Conservation (phyloP, 2,113 vertebrate genomes). For the Ascaphus truei region DNA sequence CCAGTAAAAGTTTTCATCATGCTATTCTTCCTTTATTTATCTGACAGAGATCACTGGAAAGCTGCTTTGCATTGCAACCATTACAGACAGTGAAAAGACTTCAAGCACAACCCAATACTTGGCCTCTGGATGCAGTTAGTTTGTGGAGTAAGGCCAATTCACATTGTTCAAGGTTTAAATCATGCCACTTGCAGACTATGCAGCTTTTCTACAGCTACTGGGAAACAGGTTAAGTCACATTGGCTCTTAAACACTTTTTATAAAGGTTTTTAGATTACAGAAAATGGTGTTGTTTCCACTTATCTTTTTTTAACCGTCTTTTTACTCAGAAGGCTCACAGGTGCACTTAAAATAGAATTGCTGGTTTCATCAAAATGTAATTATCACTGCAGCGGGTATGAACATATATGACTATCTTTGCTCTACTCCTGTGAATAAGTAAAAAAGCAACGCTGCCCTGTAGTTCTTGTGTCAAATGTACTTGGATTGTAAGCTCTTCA, state of each 20-base stretch:
- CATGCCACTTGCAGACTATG: slow-evolving; percentile 18
- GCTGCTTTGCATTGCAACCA: slow-evolving; percentile 7
- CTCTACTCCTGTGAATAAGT: too few species aligned
- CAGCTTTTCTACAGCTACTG: slow-evolving; percentile 29
- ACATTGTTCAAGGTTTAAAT: slow-evolving; percentile 33
- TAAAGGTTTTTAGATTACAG: neutral
- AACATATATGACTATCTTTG: too few species aligned
- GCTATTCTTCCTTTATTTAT: slow-evolving; percentile 16
- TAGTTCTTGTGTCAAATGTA: too few species aligned
- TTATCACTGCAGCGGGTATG: too few species aligned
- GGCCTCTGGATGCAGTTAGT: slow-evolving; percentile 19
- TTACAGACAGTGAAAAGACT: slow-evolving; percentile 26
- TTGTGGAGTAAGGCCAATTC: slow-evolving; percentile 21
- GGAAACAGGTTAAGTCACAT: neutral
- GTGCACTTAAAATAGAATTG: too few species aligned
- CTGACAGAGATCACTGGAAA: neutral
- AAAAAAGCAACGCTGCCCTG: too few species aligned
- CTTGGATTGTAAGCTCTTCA: too few species aligned
- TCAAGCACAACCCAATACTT: slow-evolving; percentile 15
- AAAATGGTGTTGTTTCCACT: too few species aligned
- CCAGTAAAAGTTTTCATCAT: neutral
- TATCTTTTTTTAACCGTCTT: too few species aligned
- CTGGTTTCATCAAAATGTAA: too few species aligned
- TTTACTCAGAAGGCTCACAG: too few species aligned
- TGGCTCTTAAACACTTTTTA: slow-evolving; percentile 1